Evolutionary conservation across 1,140 invertebrate genomes (phyloP).

Genomic region (Achatina immaculata): DNA sequence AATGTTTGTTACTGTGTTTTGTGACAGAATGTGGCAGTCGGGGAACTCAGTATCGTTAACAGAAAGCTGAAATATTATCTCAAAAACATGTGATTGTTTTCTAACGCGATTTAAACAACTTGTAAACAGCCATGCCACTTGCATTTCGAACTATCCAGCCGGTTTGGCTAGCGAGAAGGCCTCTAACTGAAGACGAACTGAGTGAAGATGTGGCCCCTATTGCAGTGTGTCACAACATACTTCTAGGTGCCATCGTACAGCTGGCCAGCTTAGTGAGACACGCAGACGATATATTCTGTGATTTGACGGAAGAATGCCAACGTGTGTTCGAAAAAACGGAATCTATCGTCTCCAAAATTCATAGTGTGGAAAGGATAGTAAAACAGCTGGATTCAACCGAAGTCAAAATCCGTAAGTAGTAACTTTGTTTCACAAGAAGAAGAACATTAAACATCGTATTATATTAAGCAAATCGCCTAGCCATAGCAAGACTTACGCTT

Average conservation of each 20-base stretch:
- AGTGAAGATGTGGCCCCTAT: constrained; percentile 46
- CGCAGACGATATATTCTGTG: constrained; percentile 83
- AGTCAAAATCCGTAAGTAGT: constrained; percentile 86
- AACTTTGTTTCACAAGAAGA: too few species aligned
- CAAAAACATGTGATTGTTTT: too few species aligned
- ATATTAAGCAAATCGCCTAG: too few species aligned
- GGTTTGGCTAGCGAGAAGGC: constrained; percentile 50
- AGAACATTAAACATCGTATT: too few species aligned
- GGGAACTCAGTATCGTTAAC: too few species aligned
- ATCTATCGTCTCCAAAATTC: constrained; percentile 77
- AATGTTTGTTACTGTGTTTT: neutral
- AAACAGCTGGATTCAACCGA: constrained; percentile 80
- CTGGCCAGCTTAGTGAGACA: constrained; percentile 82
- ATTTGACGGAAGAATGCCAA: constrained; percentile 79
- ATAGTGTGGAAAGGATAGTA: constrained; percentile 76
- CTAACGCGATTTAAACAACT: too few species aligned
- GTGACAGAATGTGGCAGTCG: neutral
- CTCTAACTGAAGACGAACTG: constrained; percentile 45
- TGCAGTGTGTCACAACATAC: constrained; percentile 82
- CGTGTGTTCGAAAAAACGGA: constrained; percentile 78
- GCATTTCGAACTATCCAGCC: constrained; percentile 57
- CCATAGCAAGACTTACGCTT: too few species aligned
- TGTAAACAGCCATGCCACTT: constrained; percentile 54
- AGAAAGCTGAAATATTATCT: too few species aligned
- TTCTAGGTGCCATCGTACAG: constrained; percentile 82